Percentiles rank a stretch among this genome's conserved stretches.
Evolutionary conservation across 2,888 invertebrate genomes (phyloP).

Genomic region (Lagria hirta): DNA sequence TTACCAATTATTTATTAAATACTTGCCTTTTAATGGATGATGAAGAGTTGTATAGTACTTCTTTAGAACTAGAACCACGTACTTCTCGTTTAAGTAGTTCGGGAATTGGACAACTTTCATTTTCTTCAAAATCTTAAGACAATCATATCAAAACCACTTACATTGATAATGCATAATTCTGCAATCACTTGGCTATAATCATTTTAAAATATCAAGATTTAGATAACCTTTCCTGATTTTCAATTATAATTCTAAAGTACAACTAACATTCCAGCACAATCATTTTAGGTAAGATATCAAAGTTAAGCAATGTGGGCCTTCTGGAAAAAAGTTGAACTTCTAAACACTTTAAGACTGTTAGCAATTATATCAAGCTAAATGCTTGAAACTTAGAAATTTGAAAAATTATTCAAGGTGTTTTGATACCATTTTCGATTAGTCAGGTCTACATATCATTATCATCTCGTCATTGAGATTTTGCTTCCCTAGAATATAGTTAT

Average conservation of each 20-base stretch:
- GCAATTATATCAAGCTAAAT: conserved; percentile 8
- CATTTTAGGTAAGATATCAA: conserved; percentile 11
- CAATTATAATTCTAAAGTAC: conserved; percentile 5
- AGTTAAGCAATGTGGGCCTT: conserved; percentile 2
- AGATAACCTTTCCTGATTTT: conserved; percentile 4
- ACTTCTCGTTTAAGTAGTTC: conserved; percentile 61
- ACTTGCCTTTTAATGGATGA: conserved; percentile 75
- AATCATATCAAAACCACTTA: conserved; percentile 11
- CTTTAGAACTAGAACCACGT: conserved; percentile 83
- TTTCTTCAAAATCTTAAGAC: conserved; percentile 27
- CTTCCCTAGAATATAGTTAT: conserved; percentile 9
- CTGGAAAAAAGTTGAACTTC: conserved; percentile 12
- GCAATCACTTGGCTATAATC: conserved; percentile 9
- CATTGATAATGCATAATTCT: conserved; percentile 22
- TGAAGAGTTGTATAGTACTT: conserved; percentile 77
- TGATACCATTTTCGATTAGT: conserved; percentile 6
- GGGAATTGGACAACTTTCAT: conserved; percentile 36
- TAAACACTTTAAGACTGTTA: conserved; percentile 18
- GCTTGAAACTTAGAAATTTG: conserved; percentile 9
- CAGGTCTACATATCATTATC: conserved; percentile 20
- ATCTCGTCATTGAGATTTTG: conserved; percentile 4
- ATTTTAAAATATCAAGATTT: conserved; percentile 11
- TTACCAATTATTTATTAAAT: conserved; percentile 79
- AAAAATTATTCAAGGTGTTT: conserved; percentile 20
- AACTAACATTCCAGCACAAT: conserved; percentile 22